A percentile compares a stretch with the other conserved stretches of the same genome.
Evolutionary conservation across 2,888 invertebrate genomes (phyloP).

Genomic region (Cephus spinipes): DNA sequence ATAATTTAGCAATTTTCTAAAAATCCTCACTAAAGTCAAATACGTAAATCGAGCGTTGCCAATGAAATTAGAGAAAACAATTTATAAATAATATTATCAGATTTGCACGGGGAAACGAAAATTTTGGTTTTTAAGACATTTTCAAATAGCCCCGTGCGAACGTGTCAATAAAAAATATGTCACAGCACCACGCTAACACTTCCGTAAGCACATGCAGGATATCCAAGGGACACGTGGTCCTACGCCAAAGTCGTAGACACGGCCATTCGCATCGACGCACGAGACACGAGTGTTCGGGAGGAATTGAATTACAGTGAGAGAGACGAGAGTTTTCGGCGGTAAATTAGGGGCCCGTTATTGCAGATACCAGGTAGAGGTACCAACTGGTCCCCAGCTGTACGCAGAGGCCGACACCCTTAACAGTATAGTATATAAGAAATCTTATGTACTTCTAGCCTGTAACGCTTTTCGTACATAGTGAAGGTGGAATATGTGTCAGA

Average conservation of each 20-base stretch:
- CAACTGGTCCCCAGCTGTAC: background rate
- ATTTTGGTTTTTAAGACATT: too few relatives aligned
- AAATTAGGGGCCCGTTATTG: background rate
- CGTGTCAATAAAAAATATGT: background rate
- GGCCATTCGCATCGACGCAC: background rate
- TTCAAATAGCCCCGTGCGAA: too few relatives aligned
- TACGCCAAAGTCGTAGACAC: background rate
- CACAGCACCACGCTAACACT: background rate
- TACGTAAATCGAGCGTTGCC: background rate
- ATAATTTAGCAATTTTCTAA: background rate
- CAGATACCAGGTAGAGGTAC: background rate
- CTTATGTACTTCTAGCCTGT: background rate
- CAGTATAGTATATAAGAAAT: background rate
- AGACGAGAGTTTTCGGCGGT: background rate
- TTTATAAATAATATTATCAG: too few relatives aligned
- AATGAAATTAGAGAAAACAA: background rate
- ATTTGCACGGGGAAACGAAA: too few relatives aligned
- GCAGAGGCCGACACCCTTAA: background rate
- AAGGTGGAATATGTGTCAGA: conserved; percentile 35
- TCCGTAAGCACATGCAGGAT: background rate
- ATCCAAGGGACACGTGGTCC: background rate
- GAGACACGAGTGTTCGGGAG: background rate
- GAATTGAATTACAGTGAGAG: background rate
- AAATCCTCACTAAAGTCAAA: background rate
- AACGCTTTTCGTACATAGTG: background rate